phyloP scores from a whole-genome alignment of 1,140 invertebrate species.

The Musca domestica region DNA sequence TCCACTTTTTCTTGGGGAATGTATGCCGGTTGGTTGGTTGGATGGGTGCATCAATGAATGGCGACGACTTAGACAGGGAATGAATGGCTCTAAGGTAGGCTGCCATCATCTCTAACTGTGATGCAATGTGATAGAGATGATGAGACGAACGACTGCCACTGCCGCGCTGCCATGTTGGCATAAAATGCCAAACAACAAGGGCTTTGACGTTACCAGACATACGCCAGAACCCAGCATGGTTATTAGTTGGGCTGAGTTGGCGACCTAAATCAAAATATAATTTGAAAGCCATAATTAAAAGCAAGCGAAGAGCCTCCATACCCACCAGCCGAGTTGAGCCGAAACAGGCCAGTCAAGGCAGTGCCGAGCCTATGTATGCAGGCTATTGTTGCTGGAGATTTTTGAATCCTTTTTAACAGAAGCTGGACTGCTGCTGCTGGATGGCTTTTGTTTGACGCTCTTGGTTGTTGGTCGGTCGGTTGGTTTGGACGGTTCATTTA shows the following conservation, averaged over 20 bases:
- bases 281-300: conserved; percentile 29
- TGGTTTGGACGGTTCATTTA: too few species aligned
- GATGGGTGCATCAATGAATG: background rate
- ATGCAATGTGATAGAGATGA: too few species aligned
- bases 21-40: background rate
- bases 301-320: background rate
- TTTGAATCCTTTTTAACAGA: conserved; percentile 1
- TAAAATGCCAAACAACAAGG: background rate
- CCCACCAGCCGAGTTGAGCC: background rate
- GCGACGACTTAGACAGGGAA: background rate
- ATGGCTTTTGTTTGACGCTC: background rate
- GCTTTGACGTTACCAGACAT: background rate
- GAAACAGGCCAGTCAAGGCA: background rate
- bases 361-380: too few species aligned
- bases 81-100: too few species aligned
- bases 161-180: too few species aligned
- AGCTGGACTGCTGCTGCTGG: background rate
- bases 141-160: background rate
- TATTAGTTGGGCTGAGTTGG: conserved; percentile 10
- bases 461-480: background rate
- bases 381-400: too few species aligned
- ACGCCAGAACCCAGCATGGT: background rate
- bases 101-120: too few species aligned
- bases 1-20: background rate
- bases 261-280: conserved; percentile 28